Evolutionary conservation across 2,888 invertebrate species (phyloP).

Genomic region (Thera obeliscata): DNA sequence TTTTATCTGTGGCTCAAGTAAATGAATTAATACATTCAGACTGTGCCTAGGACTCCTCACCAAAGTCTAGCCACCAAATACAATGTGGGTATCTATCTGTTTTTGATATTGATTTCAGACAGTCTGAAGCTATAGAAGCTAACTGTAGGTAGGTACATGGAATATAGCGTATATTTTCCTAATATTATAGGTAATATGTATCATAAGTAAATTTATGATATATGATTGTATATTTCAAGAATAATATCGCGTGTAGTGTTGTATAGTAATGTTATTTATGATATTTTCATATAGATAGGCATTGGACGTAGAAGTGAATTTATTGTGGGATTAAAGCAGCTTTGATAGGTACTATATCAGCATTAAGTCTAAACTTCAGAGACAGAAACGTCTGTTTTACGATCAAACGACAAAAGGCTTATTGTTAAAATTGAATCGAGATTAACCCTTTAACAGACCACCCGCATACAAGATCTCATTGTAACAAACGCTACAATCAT

Average conservation of each 20-base stretch:
- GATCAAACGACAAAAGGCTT: conserved; percentile 49
- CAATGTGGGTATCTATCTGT: too few species aligned
- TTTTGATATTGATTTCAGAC: too few species aligned
- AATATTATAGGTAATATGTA: too few species aligned
- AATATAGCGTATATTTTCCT: too few species aligned
- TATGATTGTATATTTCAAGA: not conserved
- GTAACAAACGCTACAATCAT: conserved; percentile 50
- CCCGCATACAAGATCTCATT: conserved; percentile 65
- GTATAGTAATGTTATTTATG: conserved; percentile 21
- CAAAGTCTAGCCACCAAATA: not conserved
- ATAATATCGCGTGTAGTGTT: conserved; percentile 1
- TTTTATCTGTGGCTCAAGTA: not conserved
- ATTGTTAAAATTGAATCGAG: conserved; percentile 62
- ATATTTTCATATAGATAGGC: conserved; percentile 14
- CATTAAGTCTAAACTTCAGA: conserved; percentile 20
- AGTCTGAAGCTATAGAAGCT: too few species aligned
- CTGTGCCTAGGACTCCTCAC: not conserved
- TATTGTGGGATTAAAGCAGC: conserved; percentile 28
- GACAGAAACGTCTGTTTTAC: conserved; percentile 37
- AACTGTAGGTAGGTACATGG: too few species aligned
- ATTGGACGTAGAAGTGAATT: conserved; percentile 27
- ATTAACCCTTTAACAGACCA: conserved; percentile 68
- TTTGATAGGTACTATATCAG: conserved; percentile 29
- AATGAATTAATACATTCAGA: not conserved
- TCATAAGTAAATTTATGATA: too few species aligned